Evolutionary conservation across 2,113 vertebrate species (phyloP).

Genomic region (Scatophagus argus): DNA sequence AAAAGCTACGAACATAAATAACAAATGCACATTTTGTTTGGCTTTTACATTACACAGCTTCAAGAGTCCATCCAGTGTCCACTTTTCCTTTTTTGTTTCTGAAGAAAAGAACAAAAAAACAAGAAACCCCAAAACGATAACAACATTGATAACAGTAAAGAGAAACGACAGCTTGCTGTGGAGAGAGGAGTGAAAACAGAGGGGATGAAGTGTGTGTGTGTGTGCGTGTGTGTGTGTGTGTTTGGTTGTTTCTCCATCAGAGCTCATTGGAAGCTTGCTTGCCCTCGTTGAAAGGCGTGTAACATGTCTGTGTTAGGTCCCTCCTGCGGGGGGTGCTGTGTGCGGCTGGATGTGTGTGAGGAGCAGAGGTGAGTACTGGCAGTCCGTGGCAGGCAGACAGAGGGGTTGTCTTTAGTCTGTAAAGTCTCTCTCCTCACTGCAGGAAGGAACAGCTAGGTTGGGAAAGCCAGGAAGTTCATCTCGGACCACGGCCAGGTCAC

Average conservation of each 20-base stretch:
- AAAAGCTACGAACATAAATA: conserved; percentile 85
- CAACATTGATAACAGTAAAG: conserved; percentile 69
- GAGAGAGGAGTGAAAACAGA: conserved; percentile 59
- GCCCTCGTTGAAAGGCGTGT: conserved; percentile 37
- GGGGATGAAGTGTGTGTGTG: conserved; percentile 45
- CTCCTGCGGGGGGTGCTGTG: conserved; percentile 62
- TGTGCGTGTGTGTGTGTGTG: conserved; percentile 16
- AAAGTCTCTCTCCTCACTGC: conserved; percentile 79
- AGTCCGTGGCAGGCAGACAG: conserved; percentile 56
- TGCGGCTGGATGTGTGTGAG: conserved; percentile 58
- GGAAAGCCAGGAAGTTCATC: conserved; percentile 75
- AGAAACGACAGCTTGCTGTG: conserved; percentile 66
- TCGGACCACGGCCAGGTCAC: conserved; percentile 55
- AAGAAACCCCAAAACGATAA: conserved; percentile 63
- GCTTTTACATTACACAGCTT: conserved; percentile 83
- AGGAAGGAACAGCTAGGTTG: conserved; percentile 72
- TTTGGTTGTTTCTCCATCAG: conserved; percentile 44
- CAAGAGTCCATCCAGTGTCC: conserved; percentile 87
- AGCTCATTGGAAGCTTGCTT: conserved; percentile 59
- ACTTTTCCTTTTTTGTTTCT: conserved; percentile 77
- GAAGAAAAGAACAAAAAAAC: conserved; percentile 67
- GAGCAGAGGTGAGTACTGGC: conserved; percentile 62
- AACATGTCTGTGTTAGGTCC: conserved; percentile 62
- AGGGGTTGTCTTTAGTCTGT: conserved; percentile 74
- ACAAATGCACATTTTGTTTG: conserved; percentile 83